Percentiles rank a stretch among this genome's conserved stretches.
Evolutionary conservation across 2,888 invertebrate genomes (phyloP).

Genomic region (Drosophila kambysellisi): DNA sequence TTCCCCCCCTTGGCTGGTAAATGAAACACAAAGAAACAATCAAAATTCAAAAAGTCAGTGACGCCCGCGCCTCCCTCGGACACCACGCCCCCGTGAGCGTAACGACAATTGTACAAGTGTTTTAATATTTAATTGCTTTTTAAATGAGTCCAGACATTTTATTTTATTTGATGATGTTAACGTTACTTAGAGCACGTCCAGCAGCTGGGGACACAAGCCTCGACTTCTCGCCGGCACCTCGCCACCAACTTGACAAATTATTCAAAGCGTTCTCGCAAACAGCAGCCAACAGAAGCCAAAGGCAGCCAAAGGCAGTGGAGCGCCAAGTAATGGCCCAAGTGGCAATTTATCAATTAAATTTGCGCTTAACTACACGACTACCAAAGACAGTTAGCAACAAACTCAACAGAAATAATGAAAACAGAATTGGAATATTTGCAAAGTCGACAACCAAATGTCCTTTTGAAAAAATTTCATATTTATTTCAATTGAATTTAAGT

Average conservation of each 20-base stretch:
- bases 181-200: constrained; percentile 71
- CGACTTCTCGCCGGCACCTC: constrained; percentile 36
- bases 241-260: constrained; percentile 73
- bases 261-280: constrained; percentile 66
- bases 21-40: constrained; percentile 76
- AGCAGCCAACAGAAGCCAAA: constrained; percentile 12
- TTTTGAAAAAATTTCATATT: not conserved
- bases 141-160: constrained; percentile 79
- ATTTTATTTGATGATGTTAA: constrained; percentile 80
- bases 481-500: not conserved
- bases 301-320: constrained; percentile 24
- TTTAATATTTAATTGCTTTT: constrained; percentile 81
- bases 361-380: constrained; percentile 71
- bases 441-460: constrained; percentile 12
- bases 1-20: constrained; percentile 48
- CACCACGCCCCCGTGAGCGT: not conserved
- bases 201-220: constrained; percentile 3
- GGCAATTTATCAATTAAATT: constrained; percentile 82
- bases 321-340: constrained; percentile 78
- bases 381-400: constrained; percentile 52
- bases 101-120: constrained; percentile 73
- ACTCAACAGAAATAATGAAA: constrained; percentile 13
- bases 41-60: constrained; percentile 77
- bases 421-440: not conserved
- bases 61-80: not conserved